Percentiles rank a stretch among this genome's conserved stretches.
Evolutionary conservation across 2,888 invertebrate species (phyloP).

Genomic region (Polyommatus iphigenia): DNA sequence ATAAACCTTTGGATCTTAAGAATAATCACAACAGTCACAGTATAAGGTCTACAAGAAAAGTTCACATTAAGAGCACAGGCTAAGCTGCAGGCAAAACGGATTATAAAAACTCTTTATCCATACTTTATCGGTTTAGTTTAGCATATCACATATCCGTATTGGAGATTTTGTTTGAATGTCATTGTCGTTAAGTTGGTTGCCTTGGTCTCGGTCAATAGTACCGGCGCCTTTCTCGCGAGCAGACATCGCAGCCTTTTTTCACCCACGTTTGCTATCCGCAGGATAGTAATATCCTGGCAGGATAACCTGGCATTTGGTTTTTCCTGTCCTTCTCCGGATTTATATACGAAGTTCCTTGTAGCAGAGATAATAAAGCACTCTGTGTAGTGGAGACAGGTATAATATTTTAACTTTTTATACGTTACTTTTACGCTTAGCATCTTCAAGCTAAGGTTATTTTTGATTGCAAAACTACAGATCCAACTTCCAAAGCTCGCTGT

Average conservation of each 20-base stretch:
- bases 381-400: no score
- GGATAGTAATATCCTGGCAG: neutral
- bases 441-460: neutral
- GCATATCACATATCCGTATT: slow-evolving; percentile 53
- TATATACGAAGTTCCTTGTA: neutral
- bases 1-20: neutral
- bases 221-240: slow-evolving; percentile 49
- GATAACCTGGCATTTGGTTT: neutral
- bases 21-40: neutral
- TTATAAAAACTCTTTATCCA: neutral
- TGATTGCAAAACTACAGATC: neutral
- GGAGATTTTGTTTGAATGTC: slow-evolving; percentile 56
- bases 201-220: slow-evolving; percentile 61
- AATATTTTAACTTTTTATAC: no score
- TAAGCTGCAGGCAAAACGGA: neutral
- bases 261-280: slow-evolving; percentile 27
- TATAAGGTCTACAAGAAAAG: neutral
- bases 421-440: neutral
- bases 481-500: neutral
- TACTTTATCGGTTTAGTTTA: neutral
- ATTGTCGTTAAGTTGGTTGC: slow-evolving; percentile 51
- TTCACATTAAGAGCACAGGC: neutral
- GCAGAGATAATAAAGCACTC: no score
- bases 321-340: neutral
- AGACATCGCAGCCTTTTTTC: slow-evolving; percentile 41